Evolutionary conservation across 2,888 invertebrate genomes (phyloP), one percentile per base, ranked within the genome.

Genomic region (Lobophora halterata): DNA sequence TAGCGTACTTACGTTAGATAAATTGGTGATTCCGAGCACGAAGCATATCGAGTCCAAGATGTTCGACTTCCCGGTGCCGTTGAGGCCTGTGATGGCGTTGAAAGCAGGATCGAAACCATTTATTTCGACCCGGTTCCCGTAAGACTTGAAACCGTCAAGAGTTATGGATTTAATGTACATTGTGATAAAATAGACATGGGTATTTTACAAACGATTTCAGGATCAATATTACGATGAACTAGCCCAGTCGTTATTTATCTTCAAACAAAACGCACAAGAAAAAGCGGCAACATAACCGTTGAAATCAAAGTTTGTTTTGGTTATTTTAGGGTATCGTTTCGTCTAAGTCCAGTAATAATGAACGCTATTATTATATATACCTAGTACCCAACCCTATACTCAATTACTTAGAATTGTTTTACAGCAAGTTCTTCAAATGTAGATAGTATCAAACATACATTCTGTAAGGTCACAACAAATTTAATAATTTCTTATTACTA

Each of bases 21-120:
- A 90, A 78, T 98, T 97, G 8, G 95, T 92, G 32, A 99, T 98
- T 33, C 99, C 99, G 12, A 99, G 87, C 3, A 99, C 94, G 76
- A 99, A 99, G 76, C 99, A 99, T 76, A 99, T 98, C 0, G 97
- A 92, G 86, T 99, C 99, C 41, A 99, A 89, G 68, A 99, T 96
- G 69, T 99, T 99, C 0, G 98, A 98, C 82, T 99, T 99, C 17
- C 99, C 99, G 51, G 96, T 97, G 3, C 99, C 99, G 80, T 99
- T 99, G 26, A 99, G 85, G 1, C 99, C 99, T 6, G 99, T 99
- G 34, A 99, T 99, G 2, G 99, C 99, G 65, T 99, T 99, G 73
- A 99, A 99, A 75, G 95, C 92, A 0, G 91, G 91, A 85, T 99
- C 99, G 71, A 99, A 99, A 1, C 95, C 96, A 49, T 91, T 92